Evolutionary conservation across 2,888 invertebrate species (phyloP), one percentile per base, ranked within the genome.

Genomic region (Melieria omissa): DNA sequence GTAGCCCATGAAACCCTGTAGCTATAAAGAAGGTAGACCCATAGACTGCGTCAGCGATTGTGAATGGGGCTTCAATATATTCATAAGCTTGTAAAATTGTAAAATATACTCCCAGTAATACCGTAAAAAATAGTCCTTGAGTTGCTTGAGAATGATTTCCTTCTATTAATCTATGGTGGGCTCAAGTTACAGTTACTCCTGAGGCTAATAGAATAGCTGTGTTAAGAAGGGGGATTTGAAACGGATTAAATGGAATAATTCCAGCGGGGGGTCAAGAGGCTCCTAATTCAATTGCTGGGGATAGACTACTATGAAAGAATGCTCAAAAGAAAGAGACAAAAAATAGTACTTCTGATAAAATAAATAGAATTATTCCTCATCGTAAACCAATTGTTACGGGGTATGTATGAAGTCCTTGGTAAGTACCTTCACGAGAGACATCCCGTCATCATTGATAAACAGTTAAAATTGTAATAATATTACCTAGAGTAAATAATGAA

Each of bases 1-100:
- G 93, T 67, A 93, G 14, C 4, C 93, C 93, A 83, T 93, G 93
- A 49, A 94, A 93, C 85, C 93, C 93, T 73, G 93, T 93, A 70
- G 92, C 89, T 83, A 93, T 88, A 89, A 90, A 93, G 88, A 93
- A 93, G 61, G 89, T 89, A 65, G 91, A 90, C 0, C 93, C 92
- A 86, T 91, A 93, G 79, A 90, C 87, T 78, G 91, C 89, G 83
- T 90, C 90, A 5, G 88, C 84, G 79, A 91, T 89, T 75, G 88
- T 83, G 85, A 91, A 92, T 1, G 86, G 85, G 0, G 92, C 89
- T 88, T 91, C 90, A 73, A 88, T 82, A 87, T 93, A 93, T 89
- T 93, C 93, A 83, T 90, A 89, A 0, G 86, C 89, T 90, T 93
- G 93, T 58, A 93, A 80, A 64, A 89, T 85, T 29, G 92, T 88